phyloP scores from a whole-genome alignment of 2,888 invertebrate species.

The Leucoma salicis region DNA sequence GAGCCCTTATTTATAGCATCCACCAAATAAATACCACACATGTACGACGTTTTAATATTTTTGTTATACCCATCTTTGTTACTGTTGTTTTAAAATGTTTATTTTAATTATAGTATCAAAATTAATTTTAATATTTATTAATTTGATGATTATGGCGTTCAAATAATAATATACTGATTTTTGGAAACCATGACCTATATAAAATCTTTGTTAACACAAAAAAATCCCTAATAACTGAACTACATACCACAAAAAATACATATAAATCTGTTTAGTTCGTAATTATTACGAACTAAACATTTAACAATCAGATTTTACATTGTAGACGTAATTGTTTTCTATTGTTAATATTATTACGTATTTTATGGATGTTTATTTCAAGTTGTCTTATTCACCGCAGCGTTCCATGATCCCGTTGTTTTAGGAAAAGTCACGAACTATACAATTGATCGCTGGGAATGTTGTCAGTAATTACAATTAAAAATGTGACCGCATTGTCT shows the following conservation, averaged over 20 bases:
- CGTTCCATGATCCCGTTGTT: constrained; percentile 67
- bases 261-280: too few relatives aligned
- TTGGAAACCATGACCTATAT: too few relatives aligned
- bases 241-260: too few relatives aligned
- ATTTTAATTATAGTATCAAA: too few relatives aligned
- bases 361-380: constrained; percentile 59
- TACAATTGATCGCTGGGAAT: constrained; percentile 55
- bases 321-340: too few relatives aligned
- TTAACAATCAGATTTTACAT: too few relatives aligned
- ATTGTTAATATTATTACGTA: constrained; percentile 46
- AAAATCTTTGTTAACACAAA: too few relatives aligned
- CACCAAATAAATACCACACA: constrained; percentile 28
- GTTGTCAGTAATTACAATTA: constrained; percentile 56
- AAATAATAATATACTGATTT: too few relatives aligned
- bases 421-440: constrained; percentile 73
- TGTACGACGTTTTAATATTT: constrained; percentile 5
- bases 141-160: too few relatives aligned
- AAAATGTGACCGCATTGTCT: constrained; percentile 44
- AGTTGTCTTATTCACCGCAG: constrained; percentile 53
- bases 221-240: too few relatives aligned
- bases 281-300: too few relatives aligned
- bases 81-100: constrained; percentile 20
- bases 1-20: constrained; percentile 60
- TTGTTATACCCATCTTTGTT: constrained; percentile 9
- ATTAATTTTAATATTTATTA: too few relatives aligned